phyloP scores from a whole-genome alignment of 2,888 invertebrate species.

The Isoperla grammatica region DNA sequence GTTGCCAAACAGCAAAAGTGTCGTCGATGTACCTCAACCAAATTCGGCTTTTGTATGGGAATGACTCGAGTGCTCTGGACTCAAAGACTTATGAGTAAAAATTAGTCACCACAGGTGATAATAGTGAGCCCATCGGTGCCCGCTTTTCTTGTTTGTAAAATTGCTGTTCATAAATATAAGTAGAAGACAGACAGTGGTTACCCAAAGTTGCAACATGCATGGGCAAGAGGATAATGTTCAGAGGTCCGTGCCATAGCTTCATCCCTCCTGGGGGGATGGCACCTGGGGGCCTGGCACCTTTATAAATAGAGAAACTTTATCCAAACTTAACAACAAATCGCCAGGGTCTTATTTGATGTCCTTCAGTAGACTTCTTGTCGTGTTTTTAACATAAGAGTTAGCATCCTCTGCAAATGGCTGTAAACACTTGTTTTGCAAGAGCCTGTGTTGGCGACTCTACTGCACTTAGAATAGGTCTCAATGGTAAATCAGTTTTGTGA shows the following conservation, averaged over 20 bases:
- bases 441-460: slow-evolving; percentile 1
- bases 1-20: too few species aligned
- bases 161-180: neutral
- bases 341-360: neutral
- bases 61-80: too few species aligned
- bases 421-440: neutral
- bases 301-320: neutral
- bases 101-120: slow-evolving; percentile 8
- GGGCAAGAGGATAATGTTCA: too few species aligned
- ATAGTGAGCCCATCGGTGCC: slow-evolving; percentile 3
- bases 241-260: too few species aligned
- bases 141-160: slow-evolving; percentile 15
- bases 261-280: too few species aligned
- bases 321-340: neutral
- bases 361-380: neutral
- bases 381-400: slow-evolving; percentile 7
- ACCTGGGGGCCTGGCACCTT: neutral
- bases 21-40: too few species aligned
- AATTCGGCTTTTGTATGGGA: too few species aligned
- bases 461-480: slow-evolving; percentile 12
- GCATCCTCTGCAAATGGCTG: neutral
- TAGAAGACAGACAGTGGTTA: neutral
- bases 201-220: too few species aligned
- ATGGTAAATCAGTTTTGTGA: neutral
- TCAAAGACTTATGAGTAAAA: too few species aligned